Evolutionary conservation across 2,797 vertebrate species (phyloP).

Genomic region (Esox masquinongy): DNA sequence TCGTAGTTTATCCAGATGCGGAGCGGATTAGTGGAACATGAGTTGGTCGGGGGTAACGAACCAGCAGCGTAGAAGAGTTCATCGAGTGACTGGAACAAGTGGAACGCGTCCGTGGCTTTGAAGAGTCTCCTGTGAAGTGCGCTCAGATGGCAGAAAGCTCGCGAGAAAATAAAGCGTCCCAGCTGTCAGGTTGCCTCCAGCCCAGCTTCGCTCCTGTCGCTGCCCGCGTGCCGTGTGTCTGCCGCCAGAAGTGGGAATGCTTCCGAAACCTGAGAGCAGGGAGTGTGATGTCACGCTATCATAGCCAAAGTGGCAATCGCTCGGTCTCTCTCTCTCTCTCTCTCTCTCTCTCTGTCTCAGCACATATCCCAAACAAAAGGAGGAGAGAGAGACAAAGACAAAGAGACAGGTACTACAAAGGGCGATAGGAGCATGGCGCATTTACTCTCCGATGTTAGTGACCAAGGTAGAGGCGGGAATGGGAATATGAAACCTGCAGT

Average conservation of each 20-base stretch:
- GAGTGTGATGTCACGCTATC: conserved; percentile 77
- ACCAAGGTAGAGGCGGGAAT: not conserved
- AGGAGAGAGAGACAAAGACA: not conserved
- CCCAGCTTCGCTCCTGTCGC: conserved; percentile 47
- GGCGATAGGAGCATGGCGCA: not conserved
- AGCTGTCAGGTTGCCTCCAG: conserved; percentile 43
- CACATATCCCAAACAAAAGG: conserved; percentile 27
- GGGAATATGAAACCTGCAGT: not conserved
- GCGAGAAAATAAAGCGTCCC: conserved; percentile 52
- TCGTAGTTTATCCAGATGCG: conserved; percentile 49
- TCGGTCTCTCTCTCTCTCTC: conserved; percentile 10
- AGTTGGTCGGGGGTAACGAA: conserved; percentile 4
- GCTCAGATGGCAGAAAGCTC: conserved; percentile 47
- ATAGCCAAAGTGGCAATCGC: conserved; percentile 51
- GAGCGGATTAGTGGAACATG: conserved; percentile 6
- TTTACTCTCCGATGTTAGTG: not conserved
- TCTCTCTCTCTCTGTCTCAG: conserved; percentile 10
- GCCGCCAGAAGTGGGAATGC: conserved; percentile 40
- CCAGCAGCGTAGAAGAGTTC: conserved; percentile 7
- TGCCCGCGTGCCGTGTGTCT: conserved; percentile 46
- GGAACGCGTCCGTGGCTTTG: conserved; percentile 44
- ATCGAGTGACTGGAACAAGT: not conserved
- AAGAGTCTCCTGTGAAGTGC: conserved; percentile 53
- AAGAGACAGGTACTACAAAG: not conserved
- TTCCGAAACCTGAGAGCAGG: conserved; percentile 75